Percentiles rank a stretch among this genome's conserved stretches.
These are phyloP conservation scores for Graptemys geographica DNA, from an alignment of 2,797 vertebrate species.

Conservation along the genomic window DNA sequence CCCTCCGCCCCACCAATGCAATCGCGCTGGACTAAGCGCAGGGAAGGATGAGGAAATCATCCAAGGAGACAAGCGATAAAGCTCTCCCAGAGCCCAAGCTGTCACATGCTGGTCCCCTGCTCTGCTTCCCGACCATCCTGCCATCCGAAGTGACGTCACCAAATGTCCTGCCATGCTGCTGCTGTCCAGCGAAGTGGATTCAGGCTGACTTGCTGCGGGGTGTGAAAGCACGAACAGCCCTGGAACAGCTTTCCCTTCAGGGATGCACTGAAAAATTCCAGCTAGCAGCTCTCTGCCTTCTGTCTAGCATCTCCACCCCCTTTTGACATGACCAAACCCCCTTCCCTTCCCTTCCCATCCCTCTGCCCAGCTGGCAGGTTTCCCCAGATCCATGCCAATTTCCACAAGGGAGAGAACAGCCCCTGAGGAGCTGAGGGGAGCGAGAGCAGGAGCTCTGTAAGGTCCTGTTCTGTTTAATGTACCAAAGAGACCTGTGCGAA, in stretches of 20 bases:
- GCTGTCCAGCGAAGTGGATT: neutral
- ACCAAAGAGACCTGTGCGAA: neutral
- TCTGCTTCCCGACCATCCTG: slow-evolving; percentile 32
- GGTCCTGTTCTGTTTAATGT: fast-evolving
- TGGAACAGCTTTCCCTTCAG: neutral
- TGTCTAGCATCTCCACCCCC: neutral
- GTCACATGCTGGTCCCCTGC: slow-evolving; percentile 21
- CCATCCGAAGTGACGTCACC: slow-evolving; percentile 25
- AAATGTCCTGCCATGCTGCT: neutral
- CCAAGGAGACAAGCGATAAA: neutral
- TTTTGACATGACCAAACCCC: neutral
- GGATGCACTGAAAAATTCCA: neutral
- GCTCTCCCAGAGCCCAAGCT: neutral
- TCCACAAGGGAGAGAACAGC: neutral
- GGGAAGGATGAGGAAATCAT: neutral
- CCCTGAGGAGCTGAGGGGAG: neutral
- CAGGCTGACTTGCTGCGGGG: neutral
- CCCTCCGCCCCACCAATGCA: neutral
- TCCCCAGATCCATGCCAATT: fast-evolving
- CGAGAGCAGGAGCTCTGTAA: fast-evolving
- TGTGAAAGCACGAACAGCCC: neutral
- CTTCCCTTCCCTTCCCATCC: neutral
- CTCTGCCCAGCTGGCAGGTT: neutral
- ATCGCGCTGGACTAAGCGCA: fast-evolving
- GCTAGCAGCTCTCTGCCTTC: neutral